Conservation (phyloP, 2,888 invertebrate species). For the Anticlea derivata region DNA sequence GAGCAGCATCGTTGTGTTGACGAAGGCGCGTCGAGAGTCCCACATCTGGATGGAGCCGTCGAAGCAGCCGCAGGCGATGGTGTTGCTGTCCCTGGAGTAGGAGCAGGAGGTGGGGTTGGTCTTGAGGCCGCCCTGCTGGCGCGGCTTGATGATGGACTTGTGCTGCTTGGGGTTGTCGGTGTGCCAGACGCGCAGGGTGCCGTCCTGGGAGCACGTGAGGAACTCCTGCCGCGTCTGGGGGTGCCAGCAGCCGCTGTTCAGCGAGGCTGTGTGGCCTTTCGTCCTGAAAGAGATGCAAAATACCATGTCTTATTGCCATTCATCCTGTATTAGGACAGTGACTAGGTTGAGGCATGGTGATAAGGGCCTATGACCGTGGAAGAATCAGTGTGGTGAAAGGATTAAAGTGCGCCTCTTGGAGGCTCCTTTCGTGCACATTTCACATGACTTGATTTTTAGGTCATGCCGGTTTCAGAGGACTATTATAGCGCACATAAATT, state of each 20-base stretch:
- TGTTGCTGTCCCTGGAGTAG: conserved; percentile 93
- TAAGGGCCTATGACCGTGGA: no score
- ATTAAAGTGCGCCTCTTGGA: no score
- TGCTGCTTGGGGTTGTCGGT: conserved; percentile 91
- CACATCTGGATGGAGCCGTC: conserved; percentile 99
- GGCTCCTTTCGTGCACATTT: no score
- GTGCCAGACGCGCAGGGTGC: conserved; percentile 96
- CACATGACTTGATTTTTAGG: no score
- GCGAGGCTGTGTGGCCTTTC: conserved; percentile 96
- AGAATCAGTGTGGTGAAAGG: no score
- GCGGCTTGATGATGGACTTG: conserved; percentile 92
- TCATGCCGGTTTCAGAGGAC: no score
- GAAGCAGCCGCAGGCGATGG: conserved; percentile 95
- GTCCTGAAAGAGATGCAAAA: conserved; percentile 76
- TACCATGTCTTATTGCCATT: no score
- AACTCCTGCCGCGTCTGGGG: conserved; percentile 95
- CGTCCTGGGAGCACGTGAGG: conserved; percentile 96
- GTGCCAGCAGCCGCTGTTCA: conserved; percentile 97
- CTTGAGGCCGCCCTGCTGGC: conserved; percentile 93
- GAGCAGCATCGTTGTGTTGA: conserved; percentile 91
- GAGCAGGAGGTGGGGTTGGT: conserved; percentile 93
- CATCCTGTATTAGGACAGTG: no score
- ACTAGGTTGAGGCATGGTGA: no score
- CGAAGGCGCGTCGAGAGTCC: conserved; percentile 96
- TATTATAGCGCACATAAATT: no score